phyloP scores from a whole-genome alignment of 2,113 vertebrate species.

The Bostrychus sinensis region DNA sequence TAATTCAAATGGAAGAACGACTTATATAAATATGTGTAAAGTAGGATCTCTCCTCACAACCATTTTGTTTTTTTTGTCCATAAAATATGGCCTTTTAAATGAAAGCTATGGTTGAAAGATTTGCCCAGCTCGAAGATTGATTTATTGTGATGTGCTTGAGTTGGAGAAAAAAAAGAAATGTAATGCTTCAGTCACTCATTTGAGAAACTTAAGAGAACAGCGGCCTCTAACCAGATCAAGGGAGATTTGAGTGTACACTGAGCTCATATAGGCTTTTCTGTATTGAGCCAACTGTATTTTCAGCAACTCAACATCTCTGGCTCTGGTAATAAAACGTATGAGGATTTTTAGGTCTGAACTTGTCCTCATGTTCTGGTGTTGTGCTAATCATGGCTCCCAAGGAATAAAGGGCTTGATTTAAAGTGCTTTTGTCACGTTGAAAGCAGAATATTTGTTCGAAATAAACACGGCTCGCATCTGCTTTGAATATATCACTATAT shows the following conservation, averaged over 20 bases:
- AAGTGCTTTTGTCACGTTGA: conserved; percentile 23
- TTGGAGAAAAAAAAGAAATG: conserved; percentile 35
- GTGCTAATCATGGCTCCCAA: conserved; percentile 2
- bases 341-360: conserved; percentile 20
- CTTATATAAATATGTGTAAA: conserved; percentile 47
- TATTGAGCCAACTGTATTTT: conserved; percentile 19
- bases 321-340: conserved; percentile 19
- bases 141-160: conserved; percentile 54
- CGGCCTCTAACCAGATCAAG: conserved; percentile 32
- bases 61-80: conserved; percentile 19
- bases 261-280: conserved; percentile 30
- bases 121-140: conserved; percentile 48
- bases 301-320: conserved; percentile 23
- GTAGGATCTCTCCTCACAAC: conserved; percentile 39
- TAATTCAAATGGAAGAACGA: conserved; percentile 53
- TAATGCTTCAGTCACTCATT: conserved; percentile 46
- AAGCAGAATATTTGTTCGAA: conserved; percentile 38
- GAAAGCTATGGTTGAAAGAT: conserved; percentile 51
- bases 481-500: conserved; percentile 45
- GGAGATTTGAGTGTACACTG: conserved; percentile 22
- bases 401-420: conserved; percentile 6
- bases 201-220: conserved; percentile 28
- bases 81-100: conserved; percentile 37
- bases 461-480: conserved; percentile 61
- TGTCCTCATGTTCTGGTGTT: conserved; percentile 22